Conservation (phyloP, 2,797 vertebrate species). For the Anguilla pacifica region DNA sequence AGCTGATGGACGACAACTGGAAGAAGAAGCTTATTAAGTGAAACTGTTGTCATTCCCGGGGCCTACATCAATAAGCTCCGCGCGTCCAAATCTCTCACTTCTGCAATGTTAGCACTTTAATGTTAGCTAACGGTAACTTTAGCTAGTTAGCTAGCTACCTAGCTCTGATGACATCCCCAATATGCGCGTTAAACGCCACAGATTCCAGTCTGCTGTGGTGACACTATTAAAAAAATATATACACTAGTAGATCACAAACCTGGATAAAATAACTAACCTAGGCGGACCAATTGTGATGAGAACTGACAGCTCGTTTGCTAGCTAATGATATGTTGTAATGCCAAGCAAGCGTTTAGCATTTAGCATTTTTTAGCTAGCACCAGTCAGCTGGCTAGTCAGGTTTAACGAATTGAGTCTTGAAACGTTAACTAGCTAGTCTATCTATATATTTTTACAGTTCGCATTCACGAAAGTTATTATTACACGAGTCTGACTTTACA, state of each 20-base stretch:
- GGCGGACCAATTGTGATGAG: neutral
- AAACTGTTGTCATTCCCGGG: neutral
- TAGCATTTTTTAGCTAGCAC: too few relatives aligned
- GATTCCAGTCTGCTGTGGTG: neutral
- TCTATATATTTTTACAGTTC: neutral
- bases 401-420: neutral
- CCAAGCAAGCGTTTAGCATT: too few relatives aligned
- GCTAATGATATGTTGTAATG: too few relatives aligned
- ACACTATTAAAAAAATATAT: neutral
- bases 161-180: neutral
- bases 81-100: neutral
- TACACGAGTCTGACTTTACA: neutral
- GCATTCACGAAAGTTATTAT: neutral
- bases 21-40: neutral
- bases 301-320: neutral
- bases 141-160: neutral
- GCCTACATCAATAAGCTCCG: neutral
- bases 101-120: neutral
- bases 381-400: neutral
- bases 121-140: constrained; percentile 3
- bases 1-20: neutral
- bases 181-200: neutral
- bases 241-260: neutral
- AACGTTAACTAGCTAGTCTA: neutral
- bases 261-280: neutral